phyloP scores from a whole-genome alignment of 2,888 invertebrate species.

The Callinectes sapidus region DNA sequence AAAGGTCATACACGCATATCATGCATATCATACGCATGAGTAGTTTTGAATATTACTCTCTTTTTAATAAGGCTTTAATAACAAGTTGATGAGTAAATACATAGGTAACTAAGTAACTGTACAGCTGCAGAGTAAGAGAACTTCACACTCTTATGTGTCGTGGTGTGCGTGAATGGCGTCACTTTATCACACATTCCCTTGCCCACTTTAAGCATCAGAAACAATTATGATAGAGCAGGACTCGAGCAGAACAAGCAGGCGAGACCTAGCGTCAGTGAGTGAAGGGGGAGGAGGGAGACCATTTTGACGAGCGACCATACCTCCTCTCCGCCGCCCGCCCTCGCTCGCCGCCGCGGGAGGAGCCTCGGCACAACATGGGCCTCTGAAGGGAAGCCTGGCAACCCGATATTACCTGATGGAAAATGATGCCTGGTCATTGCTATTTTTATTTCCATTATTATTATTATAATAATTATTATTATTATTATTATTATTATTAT shows the following conservation, averaged over 20 bases:
- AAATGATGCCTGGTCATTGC: too few species aligned
- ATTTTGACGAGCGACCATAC: conserved; percentile 24
- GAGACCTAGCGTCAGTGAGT: background rate
- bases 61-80: background rate
- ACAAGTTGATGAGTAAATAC: background rate
- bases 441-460: background rate
- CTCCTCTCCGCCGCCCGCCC: conserved; percentile 18
- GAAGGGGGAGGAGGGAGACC: conserved; percentile 8
- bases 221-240: background rate
- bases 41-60: background rate
- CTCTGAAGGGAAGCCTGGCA: background rate
- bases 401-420: background rate
- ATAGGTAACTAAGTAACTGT: background rate
- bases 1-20: too few species aligned
- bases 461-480: conserved; percentile 41
- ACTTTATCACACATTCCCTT: background rate
- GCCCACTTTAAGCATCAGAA: background rate
- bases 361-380: conserved; percentile 30
- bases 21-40: background rate
- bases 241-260: background rate
- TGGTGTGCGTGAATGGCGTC: background rate
- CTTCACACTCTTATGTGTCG: background rate
- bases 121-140: background rate
- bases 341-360: conserved; percentile 27
- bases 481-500: conserved; percentile 37